Evolutionary conservation across 2,888 invertebrate genomes (phyloP).

Genomic region (Flexamia atlantica): DNA sequence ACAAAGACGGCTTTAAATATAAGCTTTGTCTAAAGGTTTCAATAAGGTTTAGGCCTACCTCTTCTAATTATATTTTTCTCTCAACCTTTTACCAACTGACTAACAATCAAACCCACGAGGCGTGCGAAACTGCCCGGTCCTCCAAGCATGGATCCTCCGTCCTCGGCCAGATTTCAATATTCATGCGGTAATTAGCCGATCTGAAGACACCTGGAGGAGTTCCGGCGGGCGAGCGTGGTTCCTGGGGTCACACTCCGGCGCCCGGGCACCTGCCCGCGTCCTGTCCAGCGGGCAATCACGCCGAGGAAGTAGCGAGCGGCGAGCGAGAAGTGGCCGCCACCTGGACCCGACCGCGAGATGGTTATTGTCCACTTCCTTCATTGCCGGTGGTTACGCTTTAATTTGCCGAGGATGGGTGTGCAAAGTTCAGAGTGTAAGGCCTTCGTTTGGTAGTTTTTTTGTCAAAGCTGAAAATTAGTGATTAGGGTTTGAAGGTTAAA

Average conservation of each 20-base stretch:
- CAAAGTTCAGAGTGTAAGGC: not conserved
- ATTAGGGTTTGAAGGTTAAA: too few relatives aligned
- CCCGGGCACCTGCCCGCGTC: conserved; percentile 6
- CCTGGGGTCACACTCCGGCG: conserved; percentile 24
- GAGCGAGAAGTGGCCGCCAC: not conserved
- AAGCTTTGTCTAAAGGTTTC: too few relatives aligned
- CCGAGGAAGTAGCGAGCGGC: conserved; percentile 26
- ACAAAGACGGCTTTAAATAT: too few relatives aligned
- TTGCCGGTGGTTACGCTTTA: not conserved
- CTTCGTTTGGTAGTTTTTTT: too few relatives aligned
- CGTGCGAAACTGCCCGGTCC: not conserved
- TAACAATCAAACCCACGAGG: not conserved
- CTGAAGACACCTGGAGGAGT: conserved; percentile 33
- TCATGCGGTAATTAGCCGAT: conserved; percentile 15
- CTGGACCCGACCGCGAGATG: conserved; percentile 1
- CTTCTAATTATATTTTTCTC: too few relatives aligned
- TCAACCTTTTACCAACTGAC: too few relatives aligned
- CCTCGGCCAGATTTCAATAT: conserved; percentile 42
- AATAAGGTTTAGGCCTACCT: too few relatives aligned
- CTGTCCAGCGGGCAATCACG: conserved; percentile 6
- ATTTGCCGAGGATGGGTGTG: too few relatives aligned
- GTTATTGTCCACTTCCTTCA: conserved; percentile 12
- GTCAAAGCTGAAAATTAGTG: too few relatives aligned
- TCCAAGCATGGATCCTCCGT: conserved; percentile 42
- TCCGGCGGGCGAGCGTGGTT: conserved; percentile 6